Percentiles rank a stretch among this genome's conserved stretches.
These are phyloP conservation scores for Drosophila sordidula DNA, from an alignment of 2,888 invertebrate genomes.

Conservation along the genomic window DNA sequence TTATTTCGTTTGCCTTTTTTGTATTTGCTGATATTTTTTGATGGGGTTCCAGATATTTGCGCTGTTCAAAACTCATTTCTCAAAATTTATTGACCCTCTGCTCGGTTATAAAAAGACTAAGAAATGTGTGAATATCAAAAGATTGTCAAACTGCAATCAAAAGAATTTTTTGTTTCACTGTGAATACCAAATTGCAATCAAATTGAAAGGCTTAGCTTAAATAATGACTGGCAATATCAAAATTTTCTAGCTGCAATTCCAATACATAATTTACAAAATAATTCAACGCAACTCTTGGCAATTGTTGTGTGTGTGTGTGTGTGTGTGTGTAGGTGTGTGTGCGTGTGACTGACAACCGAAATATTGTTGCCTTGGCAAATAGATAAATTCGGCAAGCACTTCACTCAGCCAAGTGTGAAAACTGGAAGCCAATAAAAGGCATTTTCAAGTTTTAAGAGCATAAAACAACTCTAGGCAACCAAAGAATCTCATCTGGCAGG, in stretches of 20 bases:
- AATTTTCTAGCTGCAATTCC: conserved; percentile 6
- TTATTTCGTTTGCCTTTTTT: no score
- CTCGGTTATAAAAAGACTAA: neutral
- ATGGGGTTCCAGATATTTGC: neutral
- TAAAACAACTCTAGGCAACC: conserved; percentile 46
- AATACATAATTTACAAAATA: conserved; percentile 25
- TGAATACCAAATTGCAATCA: conserved; percentile 16
- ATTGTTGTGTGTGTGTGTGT: conserved; percentile 1
- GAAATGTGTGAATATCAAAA: conserved; percentile 1
- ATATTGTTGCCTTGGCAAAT: conserved; percentile 22
- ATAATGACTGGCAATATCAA: conserved; percentile 6
- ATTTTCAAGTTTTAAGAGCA: conserved; percentile 43
- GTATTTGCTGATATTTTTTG: no score
- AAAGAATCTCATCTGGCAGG: conserved; percentile 45
- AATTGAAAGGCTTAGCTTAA: conserved; percentile 16
- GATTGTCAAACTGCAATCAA: conserved; percentile 12
- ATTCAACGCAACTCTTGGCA: conserved; percentile 5
- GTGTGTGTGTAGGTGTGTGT: conserved; percentile 6
- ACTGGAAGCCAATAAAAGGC: conserved; percentile 54
- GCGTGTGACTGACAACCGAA: conserved; percentile 15
- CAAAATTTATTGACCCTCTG: neutral
- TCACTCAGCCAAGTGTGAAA: conserved; percentile 52
- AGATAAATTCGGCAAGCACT: conserved; percentile 33
- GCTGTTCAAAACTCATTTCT: neutral
- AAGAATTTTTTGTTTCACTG: neutral